Evolutionary conservation across 2,113 vertebrate genomes (phyloP), one percentile per base, ranked within the genome.

Genomic region (Phoxinus phoxinus): DNA sequence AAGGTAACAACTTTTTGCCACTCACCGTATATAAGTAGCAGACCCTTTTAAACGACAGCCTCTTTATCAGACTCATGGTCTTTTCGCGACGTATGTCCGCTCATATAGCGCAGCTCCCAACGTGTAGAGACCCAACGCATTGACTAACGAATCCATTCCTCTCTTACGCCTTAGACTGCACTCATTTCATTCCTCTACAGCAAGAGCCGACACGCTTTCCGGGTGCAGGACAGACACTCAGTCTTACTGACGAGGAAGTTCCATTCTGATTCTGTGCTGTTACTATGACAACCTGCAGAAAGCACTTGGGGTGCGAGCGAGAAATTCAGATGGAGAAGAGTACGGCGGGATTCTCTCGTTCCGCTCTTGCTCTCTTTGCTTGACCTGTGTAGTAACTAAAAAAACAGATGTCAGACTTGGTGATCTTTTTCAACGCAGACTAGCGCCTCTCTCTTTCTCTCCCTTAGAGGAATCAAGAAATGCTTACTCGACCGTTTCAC

Each of bases 41-140:
- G 85, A 95, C 93, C 77, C 94, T 93, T 93, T 95, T 95, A 91
- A 95, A 95, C 81, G 94, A 95, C 85, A 95, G 94, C 89, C 94
- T 94, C 87, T 95, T 95, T 90, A 92, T 95, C 67, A 95, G 88
- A 92, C 94, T 95, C 95, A 95, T 95, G 61, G 81, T 63, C 69
- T 21, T 80, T 53, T 81, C 3, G 13, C 25, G 41, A 53, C 44
- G 74, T 51, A 23, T 9, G 37, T 90, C 58, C 88, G 77, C 87
- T 92, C 91, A 92, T 93, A 90, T 91, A 84, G 88, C 89, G 85
- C 84, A 82, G 75, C 67, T 79, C 27, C 75, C 13, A 80, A 85
- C 75, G 19, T 72, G 35, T 73, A 25, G 46, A 35, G 53, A 89
- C 74, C 71, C 83, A 17, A 25, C 21, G 58, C 77, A 25, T 19